Percentiles rank a stretch among this genome's conserved stretches.
phyloP scores from a whole-genome alignment of 2,888 invertebrate genomes.

The Tupiocoris notatus region DNA sequence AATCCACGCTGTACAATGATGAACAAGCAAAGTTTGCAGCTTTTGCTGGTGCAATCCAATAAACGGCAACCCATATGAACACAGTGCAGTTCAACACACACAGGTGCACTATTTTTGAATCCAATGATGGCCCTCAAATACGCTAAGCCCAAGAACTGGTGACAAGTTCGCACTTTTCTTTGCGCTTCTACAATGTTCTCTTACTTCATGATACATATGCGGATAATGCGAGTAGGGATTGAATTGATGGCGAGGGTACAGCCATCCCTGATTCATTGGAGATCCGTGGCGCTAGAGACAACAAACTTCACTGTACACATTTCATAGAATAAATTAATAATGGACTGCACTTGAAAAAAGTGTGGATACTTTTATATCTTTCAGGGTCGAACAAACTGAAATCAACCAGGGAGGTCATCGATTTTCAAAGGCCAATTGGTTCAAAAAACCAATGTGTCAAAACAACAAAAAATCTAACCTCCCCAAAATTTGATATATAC shows the following conservation, averaged over 20 bases:
- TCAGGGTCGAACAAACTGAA: no score
- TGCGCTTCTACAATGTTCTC: conserved; percentile 5
- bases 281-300: conserved; percentile 44
- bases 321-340: no score
- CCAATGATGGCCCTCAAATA: not conserved
- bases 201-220: conserved; percentile 46
- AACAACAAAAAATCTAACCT: no score
- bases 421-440: no score
- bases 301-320: conserved; percentile 9
- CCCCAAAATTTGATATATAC: no score
- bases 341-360: no score
- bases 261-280: conserved; percentile 45
- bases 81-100: conserved; percentile 37
- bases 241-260: conserved; percentile 44
- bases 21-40: no score
- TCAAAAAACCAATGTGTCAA: no score
- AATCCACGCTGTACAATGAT: no score
- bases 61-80: not conserved
- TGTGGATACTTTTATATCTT: no score
- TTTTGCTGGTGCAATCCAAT: no score
- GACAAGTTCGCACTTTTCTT: not conserved
- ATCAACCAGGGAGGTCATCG: no score
- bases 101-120: conserved; percentile 11
- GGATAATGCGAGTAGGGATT: conserved; percentile 46
- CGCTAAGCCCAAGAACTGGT: not conserved